A percentile compares a stretch with the other conserved stretches of the same genome.
phyloP scores from a whole-genome alignment of 2,113 vertebrate species.

The Oncorhynchus kisutch region DNA sequence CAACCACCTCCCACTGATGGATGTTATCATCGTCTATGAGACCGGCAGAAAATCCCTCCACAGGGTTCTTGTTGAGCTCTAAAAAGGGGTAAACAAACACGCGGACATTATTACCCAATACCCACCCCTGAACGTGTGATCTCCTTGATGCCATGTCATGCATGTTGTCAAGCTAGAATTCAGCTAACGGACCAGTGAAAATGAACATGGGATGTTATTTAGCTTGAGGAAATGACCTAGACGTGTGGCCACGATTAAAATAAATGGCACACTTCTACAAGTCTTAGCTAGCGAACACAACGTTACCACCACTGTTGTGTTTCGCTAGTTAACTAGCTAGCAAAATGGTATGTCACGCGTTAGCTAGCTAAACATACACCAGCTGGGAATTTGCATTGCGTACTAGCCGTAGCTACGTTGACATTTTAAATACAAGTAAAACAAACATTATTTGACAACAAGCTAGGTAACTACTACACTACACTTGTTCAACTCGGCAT shows the following conservation, averaged over 20 bases:
- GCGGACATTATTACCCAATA: neutral
- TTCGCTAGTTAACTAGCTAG: neutral
- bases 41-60: constrained; percentile 78
- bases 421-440: neutral
- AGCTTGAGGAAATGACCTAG: neutral
- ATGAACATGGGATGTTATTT: neutral
- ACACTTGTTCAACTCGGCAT: neutral
- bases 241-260: no score
- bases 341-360: no score
- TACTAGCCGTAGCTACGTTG: no score
- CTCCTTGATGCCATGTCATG: no score
- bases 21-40: constrained; percentile 78
- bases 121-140: no score
- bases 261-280: no score
- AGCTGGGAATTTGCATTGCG: neutral
- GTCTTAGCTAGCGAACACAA: no score
- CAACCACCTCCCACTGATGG: constrained; percentile 78
- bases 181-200: neutral
- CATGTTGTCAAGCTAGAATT: neutral
- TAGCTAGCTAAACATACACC: neutral
- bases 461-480: constrained; percentile 5
- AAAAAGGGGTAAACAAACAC: neutral
- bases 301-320: neutral
- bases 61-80: constrained; percentile 80
- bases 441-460: neutral